Percentiles rank a stretch among this genome's conserved stretches.
These are phyloP conservation scores for Pyrgus malvae DNA, from an alignment of 2,888 invertebrate species.

Conservation along the genomic window DNA sequence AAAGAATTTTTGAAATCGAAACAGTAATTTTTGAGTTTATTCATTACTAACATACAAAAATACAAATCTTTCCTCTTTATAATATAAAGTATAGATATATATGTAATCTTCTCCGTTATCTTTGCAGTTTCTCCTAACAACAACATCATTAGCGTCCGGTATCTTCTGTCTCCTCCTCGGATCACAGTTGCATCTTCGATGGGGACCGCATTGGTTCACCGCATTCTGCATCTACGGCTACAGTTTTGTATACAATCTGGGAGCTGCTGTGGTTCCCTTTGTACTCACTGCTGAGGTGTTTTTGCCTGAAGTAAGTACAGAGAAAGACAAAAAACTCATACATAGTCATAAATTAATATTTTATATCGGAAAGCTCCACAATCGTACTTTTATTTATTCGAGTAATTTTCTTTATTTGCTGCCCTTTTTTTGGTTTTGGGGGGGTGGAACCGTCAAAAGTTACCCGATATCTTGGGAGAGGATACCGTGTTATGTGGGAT, in stretches of 20 bases:
- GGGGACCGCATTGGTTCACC: slow-evolving; percentile 61
- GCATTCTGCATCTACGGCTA: slow-evolving; percentile 56
- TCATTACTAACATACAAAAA: too few relatives aligned
- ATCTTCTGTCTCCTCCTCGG: slow-evolving; percentile 53
- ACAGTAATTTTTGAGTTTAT: too few relatives aligned
- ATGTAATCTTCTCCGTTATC: background rate
- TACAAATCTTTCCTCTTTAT: too few relatives aligned
- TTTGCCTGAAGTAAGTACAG: slow-evolving; percentile 58
- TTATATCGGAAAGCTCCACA: too few relatives aligned
- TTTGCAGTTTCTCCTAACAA: slow-evolving; percentile 49
- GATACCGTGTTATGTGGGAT: too few relatives aligned
- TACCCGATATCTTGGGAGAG: too few relatives aligned
- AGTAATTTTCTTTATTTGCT: background rate
- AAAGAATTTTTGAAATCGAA: too few relatives aligned
- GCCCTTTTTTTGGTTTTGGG: too few relatives aligned
- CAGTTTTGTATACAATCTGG: slow-evolving; percentile 66
- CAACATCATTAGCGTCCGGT: slow-evolving; percentile 48
- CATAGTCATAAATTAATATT: background rate
- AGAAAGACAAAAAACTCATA: background rate
- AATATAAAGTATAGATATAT: too few relatives aligned
- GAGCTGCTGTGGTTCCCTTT: slow-evolving; percentile 69
- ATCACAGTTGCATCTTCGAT: slow-evolving; percentile 50
- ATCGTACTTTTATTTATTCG: too few relatives aligned
- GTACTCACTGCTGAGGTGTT: slow-evolving; percentile 72
- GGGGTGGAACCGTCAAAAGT: too few relatives aligned